phyloP scores from a whole-genome alignment of 2,888 invertebrate species.

The Acleris sparsana region DNA sequence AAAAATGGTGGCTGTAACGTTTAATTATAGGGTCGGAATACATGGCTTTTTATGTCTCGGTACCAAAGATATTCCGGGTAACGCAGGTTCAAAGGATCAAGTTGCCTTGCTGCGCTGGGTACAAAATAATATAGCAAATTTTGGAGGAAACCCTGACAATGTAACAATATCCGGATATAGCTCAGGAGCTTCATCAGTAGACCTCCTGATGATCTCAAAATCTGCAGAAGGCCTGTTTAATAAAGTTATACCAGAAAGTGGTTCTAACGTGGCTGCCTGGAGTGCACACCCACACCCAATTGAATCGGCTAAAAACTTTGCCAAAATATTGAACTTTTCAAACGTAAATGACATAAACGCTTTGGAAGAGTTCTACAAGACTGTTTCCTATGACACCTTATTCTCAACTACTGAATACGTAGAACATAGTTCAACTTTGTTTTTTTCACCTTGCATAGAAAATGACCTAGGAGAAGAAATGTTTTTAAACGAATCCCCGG shows the following conservation, averaged over 20 bases:
- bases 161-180: constrained; percentile 15
- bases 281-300: constrained; percentile 20
- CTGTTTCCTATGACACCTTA: constrained; percentile 5
- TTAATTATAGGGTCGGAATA: constrained; percentile 35
- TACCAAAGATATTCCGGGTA: constrained; percentile 34
- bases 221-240: constrained; percentile 13
- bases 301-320: constrained; percentile 3
- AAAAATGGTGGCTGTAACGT: constrained; percentile 23
- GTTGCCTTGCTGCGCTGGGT: constrained; percentile 17
- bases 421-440: background rate
- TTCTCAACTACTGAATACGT: background rate
- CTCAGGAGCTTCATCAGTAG: constrained; percentile 11
- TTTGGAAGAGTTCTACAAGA: constrained; percentile 11
- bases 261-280: constrained; percentile 1
- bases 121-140: constrained; percentile 16
- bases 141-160: constrained; percentile 21
- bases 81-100: constrained; percentile 28
- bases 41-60: constrained; percentile 37
- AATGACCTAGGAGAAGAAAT: background rate
- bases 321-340: background rate
- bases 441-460: constrained; percentile 11
- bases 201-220: constrained; percentile 11
- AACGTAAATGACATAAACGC: background rate
- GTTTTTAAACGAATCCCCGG: constrained; percentile 16
- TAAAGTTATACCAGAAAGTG: constrained; percentile 21